Base-by-base conservation (phyloP, 2,113 vertebrate species). In the Plecotus auritus region DNA sequence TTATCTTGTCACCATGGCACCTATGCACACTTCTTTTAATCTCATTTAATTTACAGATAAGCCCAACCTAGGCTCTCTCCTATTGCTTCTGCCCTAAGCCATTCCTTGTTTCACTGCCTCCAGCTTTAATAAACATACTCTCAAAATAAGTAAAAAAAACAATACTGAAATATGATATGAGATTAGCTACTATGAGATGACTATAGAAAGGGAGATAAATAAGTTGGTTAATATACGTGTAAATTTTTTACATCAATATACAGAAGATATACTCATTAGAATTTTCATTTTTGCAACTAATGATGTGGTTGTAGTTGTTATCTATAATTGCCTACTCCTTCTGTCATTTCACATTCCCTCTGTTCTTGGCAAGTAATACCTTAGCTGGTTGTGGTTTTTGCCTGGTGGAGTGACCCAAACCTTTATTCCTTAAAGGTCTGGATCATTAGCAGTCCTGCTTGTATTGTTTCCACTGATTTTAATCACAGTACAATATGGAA, bases 381-480 rank as follows among this genome's bases (percentile, higher is more conserved):
- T 59, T 59, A 74, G 12, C 35, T 91, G 74, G 26, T 89, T 86
- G 64, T 95, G 61, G 45, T 95, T 92, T 51, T 93, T 87, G 45
- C 54, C 22, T 88, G 47, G 17, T 92, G 14, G 54, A 47, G 35
- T 93, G 47, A 73, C 73, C 84, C 56, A 67, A 5, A 49, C 40
- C 84, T 78, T 92, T 14, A 76, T 85, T 96, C 49, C 76, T 85
- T 83, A n/a, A 82, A 72, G 49, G 47, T 86, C 64, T 88, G 85
- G 77, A 30, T 61, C 37, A 6, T 93, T 91, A 64, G 45, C 30
- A 66, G 42, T 85, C 35, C 66, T 86, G 32, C 23, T 47, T 86
- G 73, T 76, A 49, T 73, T 93, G 35, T 85, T 83, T 89, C 42
- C 40, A 77, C 28, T 74, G 69, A 90, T n/a, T 85, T 90, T 85